A percentile compares a stretch with the other conserved stretches of the same genome.
These are phyloP conservation scores for Hydropotes inermis DNA, from an alignment of 2,113 vertebrate genomes.

Conservation along the genomic window DNA sequence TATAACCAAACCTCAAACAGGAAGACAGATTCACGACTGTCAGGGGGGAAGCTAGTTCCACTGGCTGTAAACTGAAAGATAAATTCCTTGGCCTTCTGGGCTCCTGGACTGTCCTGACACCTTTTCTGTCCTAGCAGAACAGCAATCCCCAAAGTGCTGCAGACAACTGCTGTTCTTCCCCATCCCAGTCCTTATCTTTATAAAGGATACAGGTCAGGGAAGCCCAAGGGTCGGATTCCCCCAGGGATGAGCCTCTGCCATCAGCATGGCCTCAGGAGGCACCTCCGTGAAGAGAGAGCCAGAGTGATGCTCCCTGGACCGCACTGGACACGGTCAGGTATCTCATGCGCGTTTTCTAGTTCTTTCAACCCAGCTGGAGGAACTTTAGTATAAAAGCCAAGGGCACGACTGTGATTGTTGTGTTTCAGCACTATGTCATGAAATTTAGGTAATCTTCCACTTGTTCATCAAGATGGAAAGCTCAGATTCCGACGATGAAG, in stretches of 20 bases:
- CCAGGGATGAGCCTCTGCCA: too few species aligned
- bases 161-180: background rate
- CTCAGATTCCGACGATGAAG: constrained; percentile 87
- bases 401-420: background rate
- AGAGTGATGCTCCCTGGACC: background rate
- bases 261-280: too few species aligned
- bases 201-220: background rate
- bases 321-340: background rate
- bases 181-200: background rate
- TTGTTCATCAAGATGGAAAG: constrained; percentile 84
- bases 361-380: background rate
- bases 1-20: background rate
- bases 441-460: constrained; percentile 59
- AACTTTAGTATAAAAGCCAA: background rate
- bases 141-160: background rate
- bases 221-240: background rate
- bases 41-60: background rate
- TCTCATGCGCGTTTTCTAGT: background rate
- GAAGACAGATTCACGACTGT: background rate
- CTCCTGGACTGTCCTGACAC: background rate
- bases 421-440: background rate
- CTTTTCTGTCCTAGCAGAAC: background rate
- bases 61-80: background rate
- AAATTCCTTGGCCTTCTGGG: background rate
- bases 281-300: background rate